A percentile compares a stretch with the other conserved stretches of the same genome.
Conservation (phyloP, 2,113 vertebrate species). For the Cephalopholis sonnerati region DNA sequence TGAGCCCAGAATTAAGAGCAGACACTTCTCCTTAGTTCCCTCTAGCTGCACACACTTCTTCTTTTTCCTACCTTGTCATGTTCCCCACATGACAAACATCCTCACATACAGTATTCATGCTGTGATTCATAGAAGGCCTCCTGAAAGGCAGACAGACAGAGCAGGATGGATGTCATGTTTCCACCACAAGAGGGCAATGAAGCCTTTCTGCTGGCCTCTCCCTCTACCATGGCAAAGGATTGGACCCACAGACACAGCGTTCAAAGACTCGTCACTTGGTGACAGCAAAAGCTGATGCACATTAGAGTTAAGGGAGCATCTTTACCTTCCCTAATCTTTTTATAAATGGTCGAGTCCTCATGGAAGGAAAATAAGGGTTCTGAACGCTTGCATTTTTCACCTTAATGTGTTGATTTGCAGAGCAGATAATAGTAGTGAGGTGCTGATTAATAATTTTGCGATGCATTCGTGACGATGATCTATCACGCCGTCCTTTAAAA, state of each 20-base stretch:
- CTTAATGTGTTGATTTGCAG: slow-evolving; percentile 47
- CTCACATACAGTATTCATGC: background rate
- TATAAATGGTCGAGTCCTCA: slow-evolving; percentile 19
- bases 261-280: slow-evolving; percentile 52
- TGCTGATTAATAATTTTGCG: slow-evolving; percentile 47
- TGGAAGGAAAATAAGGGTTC: slow-evolving; percentile 29
- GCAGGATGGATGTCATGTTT: background rate
- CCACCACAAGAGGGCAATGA: slow-evolving; percentile 81
- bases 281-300: slow-evolving; percentile 38
- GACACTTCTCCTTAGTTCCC: background rate
- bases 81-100: background rate
- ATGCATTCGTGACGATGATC: slow-evolving; percentile 18
- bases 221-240: background rate
- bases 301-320: slow-evolving; percentile 54
- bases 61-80: background rate
- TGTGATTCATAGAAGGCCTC: background rate
- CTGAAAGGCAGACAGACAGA: background rate
- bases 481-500: slow-evolving; percentile 34
- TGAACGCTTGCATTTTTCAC: slow-evolving; percentile 18
- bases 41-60: background rate
- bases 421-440: slow-evolving; percentile 16
- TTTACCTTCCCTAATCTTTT: slow-evolving; percentile 35
- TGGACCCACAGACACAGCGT: background rate
- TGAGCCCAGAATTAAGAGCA: slow-evolving; percentile 49
- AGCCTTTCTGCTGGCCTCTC: slow-evolving; percentile 70